Evolutionary conservation across 2,113 vertebrate species (phyloP), one percentile per base, ranked within the genome.

Genomic region (Athene noctua): DNA sequence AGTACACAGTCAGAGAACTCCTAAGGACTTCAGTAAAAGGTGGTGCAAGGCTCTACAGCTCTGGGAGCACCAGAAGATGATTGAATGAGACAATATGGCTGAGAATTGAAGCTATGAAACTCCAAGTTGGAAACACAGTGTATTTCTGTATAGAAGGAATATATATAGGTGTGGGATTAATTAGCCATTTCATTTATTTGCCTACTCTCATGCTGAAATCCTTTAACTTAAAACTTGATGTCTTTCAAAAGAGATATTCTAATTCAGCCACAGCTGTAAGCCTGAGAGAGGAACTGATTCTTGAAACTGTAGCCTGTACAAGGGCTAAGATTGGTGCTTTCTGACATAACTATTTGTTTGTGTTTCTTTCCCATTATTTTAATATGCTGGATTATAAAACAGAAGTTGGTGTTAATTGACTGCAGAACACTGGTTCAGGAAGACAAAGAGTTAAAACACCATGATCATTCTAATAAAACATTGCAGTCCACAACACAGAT

Each of bases 391-490:
- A 87, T 57, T 78, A 46, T n/a, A 79, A 72, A 87, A 42, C 27
- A 83, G 36, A 88, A 58, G 38, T 55, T 93, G 71, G 42, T 29
- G 32, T 68, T 93, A 68, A 79, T 46, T 57, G 51, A 74, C 57
- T 67, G 58, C 13, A 21, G n/a, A 71, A 74, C 5, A 36, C 47
- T 18, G 25, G 59, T 57, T 82, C 34, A 66, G 94, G 94, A 93
- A 90, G 86, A 44, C 44, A 47, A 95, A 90, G 94, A 94, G 88
- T 96, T 97, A 97, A 98, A 90, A 10, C 52, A 61, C 6, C 26
- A 77, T 51, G 12, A 54, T 91, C 86, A 85, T 42, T 96, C 93
- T 94, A 72, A 96, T 97, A 95, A 96, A 98, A 92, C 85, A 62
- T 8, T 82, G 83, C 52, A 95, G 90, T 79, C 78, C 95, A 81